phyloP scores from a whole-genome alignment of 2,113 vertebrate genomes.

The Ciconia stormi region DNA sequence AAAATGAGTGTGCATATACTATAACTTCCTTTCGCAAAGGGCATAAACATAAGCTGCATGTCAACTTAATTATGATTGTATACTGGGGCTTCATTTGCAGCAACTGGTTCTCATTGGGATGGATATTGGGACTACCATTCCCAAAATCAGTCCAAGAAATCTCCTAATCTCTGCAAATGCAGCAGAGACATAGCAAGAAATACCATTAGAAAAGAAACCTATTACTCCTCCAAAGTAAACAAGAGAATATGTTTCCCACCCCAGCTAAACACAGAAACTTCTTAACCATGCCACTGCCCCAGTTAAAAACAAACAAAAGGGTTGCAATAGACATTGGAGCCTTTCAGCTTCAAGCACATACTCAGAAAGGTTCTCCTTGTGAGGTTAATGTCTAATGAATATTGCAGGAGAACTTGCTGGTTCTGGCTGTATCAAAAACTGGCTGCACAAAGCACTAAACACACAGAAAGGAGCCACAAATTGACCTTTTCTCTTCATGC shows the following conservation, averaged over 20 bases:
- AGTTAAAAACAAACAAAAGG: conserved; percentile 11
- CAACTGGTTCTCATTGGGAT: conserved; percentile 20
- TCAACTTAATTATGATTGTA: conserved; percentile 28
- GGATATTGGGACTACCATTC: background rate
- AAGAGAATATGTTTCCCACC: conserved; percentile 24
- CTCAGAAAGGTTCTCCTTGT: background rate
- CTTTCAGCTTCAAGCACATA: background rate
- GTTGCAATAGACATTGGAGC: background rate
- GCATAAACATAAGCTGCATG: background rate
- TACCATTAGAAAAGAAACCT: conserved; percentile 42
- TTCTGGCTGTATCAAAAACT: background rate
- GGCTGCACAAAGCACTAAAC: background rate
- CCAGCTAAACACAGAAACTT: background rate
- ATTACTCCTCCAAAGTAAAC: conserved; percentile 35
- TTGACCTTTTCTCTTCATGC: background rate
- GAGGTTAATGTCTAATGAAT: conserved; percentile 44
- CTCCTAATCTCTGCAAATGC: conserved; percentile 48
- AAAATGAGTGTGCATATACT: background rate
- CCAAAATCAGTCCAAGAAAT: conserved; percentile 55
- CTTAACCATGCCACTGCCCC: background rate
- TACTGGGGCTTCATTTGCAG: background rate
- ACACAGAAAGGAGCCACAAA: conserved; percentile 5
- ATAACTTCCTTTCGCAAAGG: background rate
- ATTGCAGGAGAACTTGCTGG: background rate
- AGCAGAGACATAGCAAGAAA: background rate